Base-by-base conservation (phyloP, 1,140 invertebrate genomes). In the silkworm (Bombyx mori) region DNA sequence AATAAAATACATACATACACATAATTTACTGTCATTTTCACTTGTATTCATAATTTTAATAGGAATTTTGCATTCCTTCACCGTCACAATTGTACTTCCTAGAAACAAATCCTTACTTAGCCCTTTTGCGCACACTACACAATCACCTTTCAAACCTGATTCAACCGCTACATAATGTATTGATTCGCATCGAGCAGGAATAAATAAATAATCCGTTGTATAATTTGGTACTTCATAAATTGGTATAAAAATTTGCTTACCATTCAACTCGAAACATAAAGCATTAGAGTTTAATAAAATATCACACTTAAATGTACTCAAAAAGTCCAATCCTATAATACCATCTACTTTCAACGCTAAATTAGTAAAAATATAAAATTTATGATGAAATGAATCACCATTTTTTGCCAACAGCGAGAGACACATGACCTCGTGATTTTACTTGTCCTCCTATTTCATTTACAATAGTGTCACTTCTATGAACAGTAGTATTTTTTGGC, bases 291-390 rank as follows among this genome's bases (percentile, higher is more conserved):
- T 18, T 42, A 61, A 53, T 48, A 56, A 44, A 5, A 61, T 52
- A 48, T 43, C 45, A 22, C 22, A 47, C 4, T 47, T 9, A 43
- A 35, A 61, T 26, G 44, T 61, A 53, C 42, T 26, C 42, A 61
- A 43, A 49, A 61, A 61, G 57, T 61, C 54, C 22, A 56, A 46
- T 9, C 59, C 59, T 42, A 61, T 42, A 12, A 61, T 61, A 50
- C 59, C 59, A 57, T 53, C 12, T 48, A 55, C 35, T 44, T 61
- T 57, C 12, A 52, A 61, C 18, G 59, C 54, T 35, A 56, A 45
- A 4, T 42, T 26, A 7, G 48, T 44, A 53, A 61, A 61, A 12
- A 61, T 22, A 26, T 61, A 44, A 52, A 61, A 56, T 42, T 56
- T 56, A 44, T 56, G 54, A 42, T 42, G 5, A 57, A 49, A 57